These are phyloP conservation scores for Ptycholaimellus sp. DNA, from an alignment of 2,888 invertebrate species.

Conservation along the genomic window DNA sequence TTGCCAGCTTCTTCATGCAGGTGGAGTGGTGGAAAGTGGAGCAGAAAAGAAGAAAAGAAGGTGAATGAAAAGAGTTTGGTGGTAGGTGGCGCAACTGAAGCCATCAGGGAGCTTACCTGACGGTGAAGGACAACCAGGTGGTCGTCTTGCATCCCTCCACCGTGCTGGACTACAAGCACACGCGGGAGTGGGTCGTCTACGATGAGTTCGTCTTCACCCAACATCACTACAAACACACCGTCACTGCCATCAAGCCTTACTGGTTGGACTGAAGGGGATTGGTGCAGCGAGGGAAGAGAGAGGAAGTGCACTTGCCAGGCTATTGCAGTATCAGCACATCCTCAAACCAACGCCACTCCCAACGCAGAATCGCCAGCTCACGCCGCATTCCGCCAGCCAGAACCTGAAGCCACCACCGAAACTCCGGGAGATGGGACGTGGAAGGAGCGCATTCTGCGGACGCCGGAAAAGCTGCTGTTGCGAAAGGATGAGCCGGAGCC, in stretches of 20 bases:
- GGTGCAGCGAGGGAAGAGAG: too few species aligned
- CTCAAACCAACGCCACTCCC: too few species aligned
- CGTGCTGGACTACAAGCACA: slow-evolving; percentile 92
- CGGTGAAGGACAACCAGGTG: slow-evolving; percentile 95
- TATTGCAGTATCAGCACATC: too few species aligned
- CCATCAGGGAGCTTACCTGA: slow-evolving; percentile 89
- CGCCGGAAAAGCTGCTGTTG: too few species aligned
- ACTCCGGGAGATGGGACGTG: too few species aligned
- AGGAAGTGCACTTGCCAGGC: too few species aligned
- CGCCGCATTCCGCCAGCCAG: too few species aligned
- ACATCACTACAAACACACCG: slow-evolving; percentile 95
- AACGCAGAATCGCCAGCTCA: too few species aligned
- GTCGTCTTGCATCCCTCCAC: slow-evolving; percentile 97
- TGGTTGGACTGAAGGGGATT: slow-evolving; percentile 43
- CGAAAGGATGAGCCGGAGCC: too few species aligned
- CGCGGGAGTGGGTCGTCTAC: slow-evolving; percentile 99
- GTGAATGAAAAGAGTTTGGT: too few species aligned
- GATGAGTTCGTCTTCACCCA: slow-evolving; percentile 98
- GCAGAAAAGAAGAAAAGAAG: not conserved
- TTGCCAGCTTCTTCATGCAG: slow-evolving; percentile 99
- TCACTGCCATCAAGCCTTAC: slow-evolving; percentile 77
- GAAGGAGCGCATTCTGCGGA: too few species aligned
- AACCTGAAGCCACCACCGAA: too few species aligned
- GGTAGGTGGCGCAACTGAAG: slow-evolving; percentile 69
- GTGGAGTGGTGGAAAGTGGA: slow-evolving; percentile 32